Evolutionary conservation across 2,113 vertebrate genomes (phyloP).

Genomic region (Lichenostomus cassidix): DNA sequence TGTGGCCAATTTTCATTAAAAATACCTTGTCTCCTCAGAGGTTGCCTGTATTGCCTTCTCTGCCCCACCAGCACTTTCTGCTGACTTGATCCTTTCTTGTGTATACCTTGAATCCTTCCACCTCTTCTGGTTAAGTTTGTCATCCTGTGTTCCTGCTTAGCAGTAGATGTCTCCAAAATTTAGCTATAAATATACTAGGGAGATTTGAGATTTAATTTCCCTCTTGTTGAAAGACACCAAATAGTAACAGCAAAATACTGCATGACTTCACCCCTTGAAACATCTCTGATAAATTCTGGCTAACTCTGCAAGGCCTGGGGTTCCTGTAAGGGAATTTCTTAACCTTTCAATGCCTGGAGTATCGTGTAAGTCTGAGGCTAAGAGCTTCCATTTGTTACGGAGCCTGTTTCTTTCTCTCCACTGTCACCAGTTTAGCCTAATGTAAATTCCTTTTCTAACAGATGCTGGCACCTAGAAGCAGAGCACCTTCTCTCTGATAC

Average conservation of each 20-base stretch:
- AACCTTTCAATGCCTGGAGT: not conserved
- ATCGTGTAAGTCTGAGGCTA: not conserved
- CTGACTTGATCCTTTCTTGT: not conserved
- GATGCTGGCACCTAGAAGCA: not conserved
- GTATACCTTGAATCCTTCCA: not conserved
- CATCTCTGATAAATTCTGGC: not conserved
- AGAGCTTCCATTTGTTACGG: not conserved
- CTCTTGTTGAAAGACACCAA: not conserved
- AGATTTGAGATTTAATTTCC: not conserved
- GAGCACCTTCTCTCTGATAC: not conserved
- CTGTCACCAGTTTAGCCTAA: not conserved
- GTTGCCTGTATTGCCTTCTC: not conserved
- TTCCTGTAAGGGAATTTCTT: not conserved
- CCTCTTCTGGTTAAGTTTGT: not conserved
- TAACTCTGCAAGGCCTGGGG: not conserved
- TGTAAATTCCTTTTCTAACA: not conserved
- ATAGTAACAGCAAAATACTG: not conserved
- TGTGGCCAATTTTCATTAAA: not conserved
- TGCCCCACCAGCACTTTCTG: not conserved
- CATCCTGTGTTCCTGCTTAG: not conserved
- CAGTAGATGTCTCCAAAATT: not conserved
- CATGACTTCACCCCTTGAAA: not conserved
- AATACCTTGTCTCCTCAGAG: not conserved
- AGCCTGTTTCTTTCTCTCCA: not conserved
- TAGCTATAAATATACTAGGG: not conserved